A percentile compares a stretch with the other conserved stretches of the same genome.
These are phyloP conservation scores for Zygothrica quintamaculata DNA, from an alignment of 2,888 invertebrate genomes.

Conservation along the genomic window DNA sequence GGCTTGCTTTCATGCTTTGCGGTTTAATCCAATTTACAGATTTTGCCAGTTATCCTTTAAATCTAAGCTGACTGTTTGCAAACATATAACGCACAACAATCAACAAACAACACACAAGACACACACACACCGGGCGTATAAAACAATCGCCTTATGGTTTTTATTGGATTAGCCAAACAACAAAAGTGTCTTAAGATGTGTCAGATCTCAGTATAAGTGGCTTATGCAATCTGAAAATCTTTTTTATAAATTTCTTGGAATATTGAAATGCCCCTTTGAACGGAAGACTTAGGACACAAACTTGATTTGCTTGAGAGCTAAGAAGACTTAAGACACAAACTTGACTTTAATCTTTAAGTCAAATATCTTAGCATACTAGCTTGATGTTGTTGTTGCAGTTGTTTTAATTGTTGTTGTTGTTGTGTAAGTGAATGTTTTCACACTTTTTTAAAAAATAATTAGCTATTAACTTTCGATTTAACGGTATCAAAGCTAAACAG, in stretches of 20 bases:
- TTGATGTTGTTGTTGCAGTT: slow-evolving; percentile 44
- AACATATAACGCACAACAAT: slow-evolving; percentile 44
- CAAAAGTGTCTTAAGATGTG: slow-evolving; percentile 69
- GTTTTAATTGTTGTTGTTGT: too few relatives aligned
- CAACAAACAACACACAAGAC: slow-evolving; percentile 7
- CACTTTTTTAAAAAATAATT: slow-evolving; percentile 1
- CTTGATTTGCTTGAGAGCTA: neutral
- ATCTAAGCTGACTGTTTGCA: slow-evolving; percentile 61
- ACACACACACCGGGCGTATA: neutral
- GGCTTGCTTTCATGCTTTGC: slow-evolving; percentile 74
- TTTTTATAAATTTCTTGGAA: slow-evolving; percentile 60
- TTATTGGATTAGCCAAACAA: slow-evolving; percentile 72
- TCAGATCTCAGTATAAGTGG: slow-evolving; percentile 10
- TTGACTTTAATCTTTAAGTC: slow-evolving; percentile 1
- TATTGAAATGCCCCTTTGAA: slow-evolving; percentile 34
- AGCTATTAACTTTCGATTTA: slow-evolving; percentile 22
- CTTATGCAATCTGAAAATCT: slow-evolving; percentile 52
- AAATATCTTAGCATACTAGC: slow-evolving; percentile 40
- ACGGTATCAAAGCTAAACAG: slow-evolving; percentile 4
- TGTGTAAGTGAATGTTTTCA: too few relatives aligned
- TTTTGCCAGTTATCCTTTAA: slow-evolving; percentile 55
- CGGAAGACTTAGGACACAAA: slow-evolving; percentile 61
- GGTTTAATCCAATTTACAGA: slow-evolving; percentile 79
- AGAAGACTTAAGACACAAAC: slow-evolving; percentile 2
- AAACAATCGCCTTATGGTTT: slow-evolving; percentile 50